phyloP scores from a whole-genome alignment of 2,888 invertebrate species.

The Latrodectus hesperus region DNA sequence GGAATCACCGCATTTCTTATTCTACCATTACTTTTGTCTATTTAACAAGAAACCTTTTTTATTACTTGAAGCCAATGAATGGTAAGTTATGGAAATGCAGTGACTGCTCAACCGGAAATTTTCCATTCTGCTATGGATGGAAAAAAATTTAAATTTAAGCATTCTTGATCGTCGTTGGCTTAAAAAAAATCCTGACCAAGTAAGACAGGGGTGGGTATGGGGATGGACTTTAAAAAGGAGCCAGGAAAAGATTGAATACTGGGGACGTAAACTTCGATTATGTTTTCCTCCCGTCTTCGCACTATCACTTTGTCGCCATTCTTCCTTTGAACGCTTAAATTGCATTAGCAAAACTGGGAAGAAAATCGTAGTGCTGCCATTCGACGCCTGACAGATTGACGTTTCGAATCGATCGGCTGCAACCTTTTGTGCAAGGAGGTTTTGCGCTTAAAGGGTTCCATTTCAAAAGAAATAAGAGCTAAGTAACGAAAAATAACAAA shows the following conservation, averaged over 20 bases:
- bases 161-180: too few species aligned
- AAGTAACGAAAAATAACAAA: conserved; percentile 64
- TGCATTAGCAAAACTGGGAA: conserved; percentile 62
- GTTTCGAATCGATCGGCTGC: conserved; percentile 45
- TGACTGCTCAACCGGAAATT: too few species aligned
- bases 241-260: conserved; percentile 4
- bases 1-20: too few species aligned
- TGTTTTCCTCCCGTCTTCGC: conserved; percentile 18
- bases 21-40: too few species aligned
- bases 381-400: conserved; percentile 63
- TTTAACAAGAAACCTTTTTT: too few species aligned
- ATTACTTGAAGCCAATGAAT: too few species aligned
- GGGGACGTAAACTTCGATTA: conserved; percentile 29
- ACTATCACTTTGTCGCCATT: conserved; percentile 57
- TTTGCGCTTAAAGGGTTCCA: conserved; percentile 55
- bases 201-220: neutral
- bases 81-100: too few species aligned
- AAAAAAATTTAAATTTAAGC: too few species aligned
- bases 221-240: neutral
- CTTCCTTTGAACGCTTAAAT: conserved; percentile 59
- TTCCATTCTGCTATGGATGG: too few species aligned
- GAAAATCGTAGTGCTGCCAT: conserved; percentile 49
- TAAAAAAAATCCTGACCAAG: neutral
- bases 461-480: conserved; percentile 60
- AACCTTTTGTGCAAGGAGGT: conserved; percentile 37